Conservation (phyloP, 2,113 vertebrate genomes). For the Sardina pilchardus region DNA sequence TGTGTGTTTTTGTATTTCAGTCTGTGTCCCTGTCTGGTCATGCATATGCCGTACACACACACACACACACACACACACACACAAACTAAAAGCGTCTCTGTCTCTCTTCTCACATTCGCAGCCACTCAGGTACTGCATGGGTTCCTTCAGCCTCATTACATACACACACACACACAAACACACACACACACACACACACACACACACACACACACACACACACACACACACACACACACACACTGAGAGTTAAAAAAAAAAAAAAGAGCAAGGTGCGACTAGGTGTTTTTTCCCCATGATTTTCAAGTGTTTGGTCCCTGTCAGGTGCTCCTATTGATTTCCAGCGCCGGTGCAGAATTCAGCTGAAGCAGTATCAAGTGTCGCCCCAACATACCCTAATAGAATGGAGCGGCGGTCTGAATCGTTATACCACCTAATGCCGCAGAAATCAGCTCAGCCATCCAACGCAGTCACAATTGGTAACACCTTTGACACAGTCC, state of each 20-base stretch:
- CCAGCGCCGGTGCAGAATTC: neutral
- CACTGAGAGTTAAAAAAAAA: neutral
- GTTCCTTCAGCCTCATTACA: neutral
- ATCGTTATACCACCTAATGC: slow-evolving; percentile 38
- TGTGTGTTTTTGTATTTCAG: neutral
- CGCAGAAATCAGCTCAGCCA: slow-evolving; percentile 36
- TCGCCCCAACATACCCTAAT: neutral
- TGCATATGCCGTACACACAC: slow-evolving; percentile 39
- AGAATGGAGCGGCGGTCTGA: neutral
- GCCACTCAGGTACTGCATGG: neutral
- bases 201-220: slow-evolving; percentile 1
- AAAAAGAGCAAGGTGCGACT: neutral
- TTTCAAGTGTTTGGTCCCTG: slow-evolving; percentile 8
- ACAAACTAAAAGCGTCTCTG: slow-evolving; percentile 7
- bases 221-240: slow-evolving; percentile 25
- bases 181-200: neutral
- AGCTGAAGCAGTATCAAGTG: slow-evolving; percentile 20
- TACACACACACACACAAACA: neutral
- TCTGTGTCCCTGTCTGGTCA: neutral
- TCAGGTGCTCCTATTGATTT: neutral
- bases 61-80: slow-evolving; percentile 33
- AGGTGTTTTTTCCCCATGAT: neutral
- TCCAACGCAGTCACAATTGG: slow-evolving; percentile 45
- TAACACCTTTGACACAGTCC: slow-evolving; percentile 72
- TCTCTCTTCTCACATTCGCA: neutral